Percentiles rank a stretch among this genome's conserved stretches.
phyloP scores from a whole-genome alignment of 2,797 vertebrate species.

The Ispidina lecontei region DNA sequence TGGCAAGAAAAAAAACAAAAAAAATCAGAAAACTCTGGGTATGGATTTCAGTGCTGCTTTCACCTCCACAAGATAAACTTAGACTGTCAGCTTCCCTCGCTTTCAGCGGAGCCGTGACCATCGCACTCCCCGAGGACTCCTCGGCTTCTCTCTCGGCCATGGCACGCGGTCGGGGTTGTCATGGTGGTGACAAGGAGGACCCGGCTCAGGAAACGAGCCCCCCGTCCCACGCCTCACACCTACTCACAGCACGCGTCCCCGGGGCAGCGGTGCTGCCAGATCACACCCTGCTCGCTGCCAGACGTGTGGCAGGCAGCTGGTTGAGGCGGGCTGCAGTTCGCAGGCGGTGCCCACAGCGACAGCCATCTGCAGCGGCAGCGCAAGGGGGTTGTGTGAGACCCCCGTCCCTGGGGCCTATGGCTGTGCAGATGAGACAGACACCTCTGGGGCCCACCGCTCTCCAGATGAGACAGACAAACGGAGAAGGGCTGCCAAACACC shows the following conservation, averaged over 20 bases:
- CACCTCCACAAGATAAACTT: not conserved
- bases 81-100: rapidly evolving
- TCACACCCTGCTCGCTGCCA: rapidly evolving
- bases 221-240: not conserved
- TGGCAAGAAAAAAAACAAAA: not conserved
- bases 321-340: not conserved
- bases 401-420: rapidly evolving
- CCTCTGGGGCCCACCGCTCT: not conserved
- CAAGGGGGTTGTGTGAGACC: rapidly evolving
- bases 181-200: rapidly evolving
- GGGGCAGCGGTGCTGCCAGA: not conserved
- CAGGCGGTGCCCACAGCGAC: not conserved
- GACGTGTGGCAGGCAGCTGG: not conserved
- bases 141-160: not conserved
- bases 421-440: rapidly evolving
- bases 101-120: rapidly evolving
- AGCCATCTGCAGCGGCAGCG: not conserved
- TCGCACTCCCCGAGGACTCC: rapidly evolving
- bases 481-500: not conserved
- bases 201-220: rapidly evolving
- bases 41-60: not conserved
- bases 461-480: rapidly evolving
- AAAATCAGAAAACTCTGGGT: not conserved
- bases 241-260: not conserved
- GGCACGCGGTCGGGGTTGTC: rapidly evolving